Evolutionary conservation across 2,888 invertebrate genomes (phyloP).

Genomic region (Cactoblastis cactorum): DNA sequence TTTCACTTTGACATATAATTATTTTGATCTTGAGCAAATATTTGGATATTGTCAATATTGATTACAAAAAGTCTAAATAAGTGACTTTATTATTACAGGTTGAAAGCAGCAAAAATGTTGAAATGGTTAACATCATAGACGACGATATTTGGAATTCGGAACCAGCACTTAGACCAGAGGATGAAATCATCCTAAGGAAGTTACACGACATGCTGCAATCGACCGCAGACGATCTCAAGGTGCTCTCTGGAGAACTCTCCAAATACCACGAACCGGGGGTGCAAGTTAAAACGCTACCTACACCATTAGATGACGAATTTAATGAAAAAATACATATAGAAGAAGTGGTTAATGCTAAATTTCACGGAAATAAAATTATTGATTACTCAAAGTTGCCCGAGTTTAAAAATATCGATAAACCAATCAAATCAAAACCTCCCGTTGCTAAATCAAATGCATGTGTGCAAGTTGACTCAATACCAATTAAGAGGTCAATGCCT

Average conservation of each 20-base stretch:
- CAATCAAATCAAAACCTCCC: conserved; percentile 19
- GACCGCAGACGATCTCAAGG: conserved; percentile 68
- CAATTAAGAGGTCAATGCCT: conserved; percentile 32
- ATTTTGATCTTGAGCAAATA: no score
- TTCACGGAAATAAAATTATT: conserved; percentile 61
- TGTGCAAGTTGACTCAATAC: conserved; percentile 34
- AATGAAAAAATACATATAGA: conserved; percentile 71
- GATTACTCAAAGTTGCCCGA: conserved; percentile 33
- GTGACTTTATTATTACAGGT: conserved; percentile 43
- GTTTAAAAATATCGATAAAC: conserved; percentile 25
- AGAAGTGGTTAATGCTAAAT: conserved; percentile 72
- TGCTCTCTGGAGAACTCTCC: conserved; percentile 61
- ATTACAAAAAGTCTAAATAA: background rate
- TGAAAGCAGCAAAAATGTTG: conserved; percentile 67
- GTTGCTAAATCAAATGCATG: conserved; percentile 31
- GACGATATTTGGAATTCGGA: conserved; percentile 67
- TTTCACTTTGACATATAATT: no score
- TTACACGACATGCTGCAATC: conserved; percentile 71
- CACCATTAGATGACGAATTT: conserved; percentile 68
- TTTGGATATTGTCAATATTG: no score
- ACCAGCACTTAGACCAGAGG: conserved; percentile 65
- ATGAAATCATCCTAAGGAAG: conserved; percentile 63
- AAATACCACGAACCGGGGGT: conserved; percentile 55
- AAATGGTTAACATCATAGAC: conserved; percentile 67
- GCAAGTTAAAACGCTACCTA: conserved; percentile 51